Evolutionary conservation across 1,140 invertebrate species (phyloP).

Genomic region (Bursaphelenchus mucronatus): DNA sequence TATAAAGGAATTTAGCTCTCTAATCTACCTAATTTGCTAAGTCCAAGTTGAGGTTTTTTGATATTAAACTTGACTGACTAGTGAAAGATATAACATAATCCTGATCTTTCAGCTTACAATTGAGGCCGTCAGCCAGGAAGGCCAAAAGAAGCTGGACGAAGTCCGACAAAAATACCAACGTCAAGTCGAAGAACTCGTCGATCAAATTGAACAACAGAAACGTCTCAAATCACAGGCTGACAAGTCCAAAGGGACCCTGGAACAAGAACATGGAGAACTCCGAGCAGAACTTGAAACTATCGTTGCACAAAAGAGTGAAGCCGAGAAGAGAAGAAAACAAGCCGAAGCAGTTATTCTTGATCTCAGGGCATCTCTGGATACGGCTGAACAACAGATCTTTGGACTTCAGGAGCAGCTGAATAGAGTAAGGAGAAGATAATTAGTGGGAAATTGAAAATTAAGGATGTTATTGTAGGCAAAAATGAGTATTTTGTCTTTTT

Average conservation of each 20-base stretch:
- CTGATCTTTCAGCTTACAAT: slow-evolving; percentile 10
- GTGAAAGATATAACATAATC: not conserved
- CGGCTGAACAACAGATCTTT: slow-evolving; percentile 66
- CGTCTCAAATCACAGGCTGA: slow-evolving; percentile 64
- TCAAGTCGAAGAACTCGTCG: slow-evolving; percentile 77
- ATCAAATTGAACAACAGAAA: slow-evolving; percentile 84
- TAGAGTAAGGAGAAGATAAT: too few species aligned
- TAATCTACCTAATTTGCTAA: too few species aligned
- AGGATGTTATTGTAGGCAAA: too few species aligned
- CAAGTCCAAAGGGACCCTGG: slow-evolving; percentile 14
- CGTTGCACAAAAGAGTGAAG: slow-evolving; percentile 76
- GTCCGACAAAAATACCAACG: slow-evolving; percentile 84
- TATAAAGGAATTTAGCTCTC: too few species aligned
- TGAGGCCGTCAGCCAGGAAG: slow-evolving; percentile 13
- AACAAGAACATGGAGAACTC: slow-evolving; percentile 76
- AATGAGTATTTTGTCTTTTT: too few species aligned
- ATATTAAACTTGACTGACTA: too few species aligned
- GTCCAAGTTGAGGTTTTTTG: too few species aligned
- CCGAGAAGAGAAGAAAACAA: slow-evolving; percentile 85
- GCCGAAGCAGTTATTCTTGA: slow-evolving; percentile 75
- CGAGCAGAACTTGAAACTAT: slow-evolving; percentile 82
- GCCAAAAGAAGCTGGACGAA: slow-evolving; percentile 77
- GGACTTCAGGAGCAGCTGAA: too few species aligned
- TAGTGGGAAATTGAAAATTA: too few species aligned
- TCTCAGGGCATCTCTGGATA: slow-evolving; percentile 59